Conservation (phyloP, 1,140 invertebrate species). For the Euschistus heros region DNA sequence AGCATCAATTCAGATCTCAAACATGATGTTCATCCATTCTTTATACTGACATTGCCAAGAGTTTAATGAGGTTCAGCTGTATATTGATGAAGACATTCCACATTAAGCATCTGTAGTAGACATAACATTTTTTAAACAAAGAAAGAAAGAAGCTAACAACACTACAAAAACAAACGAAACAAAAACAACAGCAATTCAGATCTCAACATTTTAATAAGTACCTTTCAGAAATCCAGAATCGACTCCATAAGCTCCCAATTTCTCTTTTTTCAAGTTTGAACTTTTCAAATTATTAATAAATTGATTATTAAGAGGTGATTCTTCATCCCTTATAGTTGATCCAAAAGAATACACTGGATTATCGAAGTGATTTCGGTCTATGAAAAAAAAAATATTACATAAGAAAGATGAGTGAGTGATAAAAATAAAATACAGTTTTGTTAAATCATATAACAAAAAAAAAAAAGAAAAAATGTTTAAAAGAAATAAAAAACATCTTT, state of each 20-base stretch:
- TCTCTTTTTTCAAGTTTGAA: constrained; percentile 45
- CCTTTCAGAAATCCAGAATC: constrained; percentile 41
- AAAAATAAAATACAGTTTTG: not conserved
- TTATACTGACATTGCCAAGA: no score
- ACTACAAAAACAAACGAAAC: no score
- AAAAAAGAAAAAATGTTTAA: constrained; percentile 7
- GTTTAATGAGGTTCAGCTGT: no score
- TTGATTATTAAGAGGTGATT: constrained; percentile 40
- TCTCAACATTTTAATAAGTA: constrained; percentile 28
- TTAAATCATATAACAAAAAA: not conserved
- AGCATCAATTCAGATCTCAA: no score
- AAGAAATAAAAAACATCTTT: not conserved
- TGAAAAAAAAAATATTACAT: constrained; percentile 21
- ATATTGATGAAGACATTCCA: no score
- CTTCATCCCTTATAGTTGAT: constrained; percentile 37
- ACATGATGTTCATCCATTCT: no score
- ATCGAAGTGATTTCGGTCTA: constrained; percentile 81
- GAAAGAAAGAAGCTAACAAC: no score
- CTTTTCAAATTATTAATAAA: constrained; percentile 54
- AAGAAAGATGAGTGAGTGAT: not conserved
- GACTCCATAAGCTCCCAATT: constrained; percentile 38
- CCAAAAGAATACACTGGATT: constrained; percentile 73
- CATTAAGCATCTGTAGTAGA: no score
- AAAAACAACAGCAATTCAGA: no score
- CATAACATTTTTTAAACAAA: no score